phyloP scores from a whole-genome alignment of 2,113 vertebrate genomes.

The Oceanites oceanicus region DNA sequence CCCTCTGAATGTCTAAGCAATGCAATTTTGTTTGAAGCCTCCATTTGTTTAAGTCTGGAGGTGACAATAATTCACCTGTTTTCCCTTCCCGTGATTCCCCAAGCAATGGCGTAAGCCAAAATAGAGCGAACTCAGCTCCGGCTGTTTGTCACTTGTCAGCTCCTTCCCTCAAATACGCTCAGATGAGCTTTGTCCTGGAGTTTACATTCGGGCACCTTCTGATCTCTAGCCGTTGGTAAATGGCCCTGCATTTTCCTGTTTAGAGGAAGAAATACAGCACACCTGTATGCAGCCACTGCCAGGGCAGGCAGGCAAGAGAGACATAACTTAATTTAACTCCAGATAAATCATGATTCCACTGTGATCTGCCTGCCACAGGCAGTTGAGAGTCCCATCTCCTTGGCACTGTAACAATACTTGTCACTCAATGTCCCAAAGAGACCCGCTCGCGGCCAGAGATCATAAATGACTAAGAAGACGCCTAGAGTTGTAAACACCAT shows the following conservation, averaged over 20 bases:
- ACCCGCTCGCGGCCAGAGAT: background rate
- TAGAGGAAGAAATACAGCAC: slow-evolving; percentile 33
- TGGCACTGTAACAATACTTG: slow-evolving; percentile 26
- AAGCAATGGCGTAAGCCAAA: background rate
- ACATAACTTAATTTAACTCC: slow-evolving; percentile 15
- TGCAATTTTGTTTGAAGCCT: slow-evolving; percentile 44
- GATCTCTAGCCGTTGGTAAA: background rate
- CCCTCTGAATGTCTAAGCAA: background rate
- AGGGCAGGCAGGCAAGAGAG: background rate
- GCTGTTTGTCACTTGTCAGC: background rate
- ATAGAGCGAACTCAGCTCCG: background rate
- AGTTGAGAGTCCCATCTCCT: slow-evolving; percentile 7
- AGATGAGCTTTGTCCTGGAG: background rate
- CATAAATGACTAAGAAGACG: background rate
- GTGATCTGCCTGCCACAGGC: background rate
- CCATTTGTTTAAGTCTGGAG: slow-evolving; percentile 36
- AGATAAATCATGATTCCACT: slow-evolving; percentile 24
- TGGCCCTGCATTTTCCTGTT: background rate
- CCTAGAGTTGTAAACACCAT: slow-evolving; percentile 15
- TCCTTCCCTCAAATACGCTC: background rate
- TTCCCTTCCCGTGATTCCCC: background rate
- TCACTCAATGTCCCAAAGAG: slow-evolving; percentile 17
- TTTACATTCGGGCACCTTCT: background rate
- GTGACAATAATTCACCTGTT: slow-evolving; percentile 42
- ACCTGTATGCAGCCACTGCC: background rate